Evolutionary conservation across 2,113 vertebrate genomes (phyloP).

Genomic region (Pollachius pollachius): DNA sequence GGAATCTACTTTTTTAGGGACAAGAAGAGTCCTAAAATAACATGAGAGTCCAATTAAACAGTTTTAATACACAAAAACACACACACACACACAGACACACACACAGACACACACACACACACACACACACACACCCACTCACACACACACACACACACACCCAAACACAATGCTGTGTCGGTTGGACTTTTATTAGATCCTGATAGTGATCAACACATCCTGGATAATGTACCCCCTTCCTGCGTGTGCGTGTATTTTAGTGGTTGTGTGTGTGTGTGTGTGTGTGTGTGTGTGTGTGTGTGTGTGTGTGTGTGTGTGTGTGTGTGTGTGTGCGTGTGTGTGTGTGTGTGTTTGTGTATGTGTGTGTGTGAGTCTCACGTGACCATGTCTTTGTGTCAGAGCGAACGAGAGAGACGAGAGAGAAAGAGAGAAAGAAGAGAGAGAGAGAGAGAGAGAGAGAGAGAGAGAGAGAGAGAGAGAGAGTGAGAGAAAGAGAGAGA

Average conservation of each 20-base stretch:
- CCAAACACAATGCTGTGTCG: not conserved
- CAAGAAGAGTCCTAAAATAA: too few species aligned
- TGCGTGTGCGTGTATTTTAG: not conserved
- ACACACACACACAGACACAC: not conserved
- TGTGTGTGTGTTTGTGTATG: not conserved
- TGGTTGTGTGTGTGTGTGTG: constrained; percentile 1
- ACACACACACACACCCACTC: too few species aligned
- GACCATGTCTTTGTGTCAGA: not conserved
- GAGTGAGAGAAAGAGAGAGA: too few species aligned
- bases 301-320: constrained; percentile 6
- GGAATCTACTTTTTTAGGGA: too few species aligned
- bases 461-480: too few species aligned
- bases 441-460: too few species aligned
- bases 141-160: not conserved
- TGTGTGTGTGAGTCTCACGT: not conserved
- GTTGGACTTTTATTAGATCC: too few species aligned
- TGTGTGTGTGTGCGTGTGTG: constrained; percentile 4
- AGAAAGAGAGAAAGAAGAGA: too few species aligned
- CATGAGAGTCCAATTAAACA: too few species aligned
- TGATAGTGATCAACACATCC: too few species aligned
- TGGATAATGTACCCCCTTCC: not conserved
- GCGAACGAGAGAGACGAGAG: too few species aligned
- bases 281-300: constrained; percentile 4
- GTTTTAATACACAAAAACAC: not conserved
- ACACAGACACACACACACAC: not conserved